These are phyloP conservation scores for Cheilosia scutellata DNA, from an alignment of 2,888 invertebrate species.

Conservation along the genomic window DNA sequence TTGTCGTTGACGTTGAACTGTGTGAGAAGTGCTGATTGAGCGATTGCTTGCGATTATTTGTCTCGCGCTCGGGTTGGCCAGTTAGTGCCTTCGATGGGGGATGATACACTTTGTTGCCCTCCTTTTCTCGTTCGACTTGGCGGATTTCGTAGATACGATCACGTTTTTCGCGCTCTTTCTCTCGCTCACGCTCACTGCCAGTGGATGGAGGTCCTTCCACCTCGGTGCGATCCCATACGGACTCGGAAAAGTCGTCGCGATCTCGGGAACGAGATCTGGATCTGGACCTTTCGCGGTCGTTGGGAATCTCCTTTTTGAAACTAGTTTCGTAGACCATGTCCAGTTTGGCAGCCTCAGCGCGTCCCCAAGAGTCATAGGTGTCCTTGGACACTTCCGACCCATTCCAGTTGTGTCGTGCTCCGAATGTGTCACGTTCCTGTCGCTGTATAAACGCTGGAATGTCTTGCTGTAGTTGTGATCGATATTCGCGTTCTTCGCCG, in stretches of 20 bases:
- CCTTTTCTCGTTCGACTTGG: constrained; percentile 84
- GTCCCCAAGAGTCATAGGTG: constrained; percentile 84
- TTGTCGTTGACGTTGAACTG: constrained; percentile 63
- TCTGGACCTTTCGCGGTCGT: constrained; percentile 82
- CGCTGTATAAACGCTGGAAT: constrained; percentile 87
- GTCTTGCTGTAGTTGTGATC: constrained; percentile 80
- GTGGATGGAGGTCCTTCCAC: constrained; percentile 84
- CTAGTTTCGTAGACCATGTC: constrained; percentile 83
- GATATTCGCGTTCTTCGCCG: constrained; percentile 82
- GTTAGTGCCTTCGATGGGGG: constrained; percentile 82
- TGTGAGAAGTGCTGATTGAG: constrained; percentile 41
- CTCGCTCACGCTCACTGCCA: constrained; percentile 83
- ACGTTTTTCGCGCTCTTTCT: constrained; percentile 83
- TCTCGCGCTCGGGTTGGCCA: constrained; percentile 77
- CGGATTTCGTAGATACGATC: constrained; percentile 84
- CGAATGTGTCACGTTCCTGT: constrained; percentile 90
- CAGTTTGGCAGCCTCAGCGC: constrained; percentile 84
- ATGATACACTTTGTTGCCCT: constrained; percentile 84
- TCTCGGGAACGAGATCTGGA: constrained; percentile 84
- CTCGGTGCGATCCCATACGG: constrained; percentile 84
- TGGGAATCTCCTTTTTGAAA: constrained; percentile 81
- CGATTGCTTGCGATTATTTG: constrained; percentile 48
- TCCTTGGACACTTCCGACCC: constrained; percentile 81
- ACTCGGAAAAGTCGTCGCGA: constrained; percentile 84
- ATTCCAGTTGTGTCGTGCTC: constrained; percentile 88